A percentile compares a stretch with the other conserved stretches of the same genome.
phyloP scores from a whole-genome alignment of 2,888 invertebrate genomes.

The Eupithecia subumbrata region DNA sequence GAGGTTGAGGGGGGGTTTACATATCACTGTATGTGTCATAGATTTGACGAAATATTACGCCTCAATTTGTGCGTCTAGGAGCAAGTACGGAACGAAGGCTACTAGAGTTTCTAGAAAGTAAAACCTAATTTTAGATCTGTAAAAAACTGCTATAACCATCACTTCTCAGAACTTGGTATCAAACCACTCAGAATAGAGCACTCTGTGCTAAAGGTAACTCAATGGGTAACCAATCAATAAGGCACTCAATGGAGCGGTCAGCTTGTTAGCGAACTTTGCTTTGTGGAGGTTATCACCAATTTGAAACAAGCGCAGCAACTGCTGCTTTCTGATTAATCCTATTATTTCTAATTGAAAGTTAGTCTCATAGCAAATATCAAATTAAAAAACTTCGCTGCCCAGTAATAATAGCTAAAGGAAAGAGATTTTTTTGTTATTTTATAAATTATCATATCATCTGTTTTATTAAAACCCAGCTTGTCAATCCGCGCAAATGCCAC shows the following conservation, averaged over 20 bases:
- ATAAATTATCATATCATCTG: background rate
- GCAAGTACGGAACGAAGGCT: background rate
- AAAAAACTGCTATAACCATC: background rate
- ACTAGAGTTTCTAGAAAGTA: background rate
- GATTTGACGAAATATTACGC: background rate
- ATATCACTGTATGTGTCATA: no score
- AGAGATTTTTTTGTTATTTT: background rate
- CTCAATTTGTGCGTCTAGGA: background rate
- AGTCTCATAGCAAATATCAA: background rate
- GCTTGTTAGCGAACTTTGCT: conserved; percentile 47
- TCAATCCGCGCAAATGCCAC: background rate
- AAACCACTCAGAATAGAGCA: background rate
- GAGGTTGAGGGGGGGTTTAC: no score
- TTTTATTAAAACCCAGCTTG: background rate
- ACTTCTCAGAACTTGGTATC: background rate
- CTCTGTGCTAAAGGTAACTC: conserved; percentile 22
- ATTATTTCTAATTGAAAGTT: conserved; percentile 20
- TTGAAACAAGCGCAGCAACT: conserved; percentile 34
- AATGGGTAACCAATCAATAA: conserved; percentile 44
- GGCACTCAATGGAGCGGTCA: conserved; percentile 41
- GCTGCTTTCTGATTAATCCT: conserved; percentile 28
- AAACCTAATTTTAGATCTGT: background rate
- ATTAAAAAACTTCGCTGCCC: background rate
- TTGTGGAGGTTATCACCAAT: conserved; percentile 45
- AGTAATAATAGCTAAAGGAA: background rate